These are phyloP conservation scores for Drosophila kuntzei DNA, from an alignment of 2,888 invertebrate species.

Conservation along the genomic window DNA sequence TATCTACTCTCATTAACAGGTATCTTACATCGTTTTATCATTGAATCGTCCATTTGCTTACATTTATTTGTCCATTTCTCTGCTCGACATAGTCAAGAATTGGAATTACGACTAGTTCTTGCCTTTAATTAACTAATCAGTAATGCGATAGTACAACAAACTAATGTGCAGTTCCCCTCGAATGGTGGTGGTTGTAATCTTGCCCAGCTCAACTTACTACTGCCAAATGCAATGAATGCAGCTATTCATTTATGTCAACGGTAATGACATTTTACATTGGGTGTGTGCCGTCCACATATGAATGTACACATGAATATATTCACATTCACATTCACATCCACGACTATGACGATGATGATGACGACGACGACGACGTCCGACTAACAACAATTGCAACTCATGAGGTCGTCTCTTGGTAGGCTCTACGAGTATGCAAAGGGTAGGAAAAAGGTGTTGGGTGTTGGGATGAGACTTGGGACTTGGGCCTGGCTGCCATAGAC, in stretches of 20 bases:
- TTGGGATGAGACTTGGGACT: constrained; percentile 1
- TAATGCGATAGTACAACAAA: constrained; percentile 70
- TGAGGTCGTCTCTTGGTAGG: constrained; percentile 60
- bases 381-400: constrained; percentile 64
- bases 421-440: constrained; percentile 34
- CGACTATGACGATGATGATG: constrained; percentile 19
- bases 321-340: constrained; percentile 11
- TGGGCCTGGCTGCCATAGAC: constrained; percentile 75
- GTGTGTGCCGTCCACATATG: constrained; percentile 65
- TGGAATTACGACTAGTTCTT: constrained; percentile 30
- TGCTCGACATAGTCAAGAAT: constrained; percentile 1
- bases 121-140: constrained; percentile 75
- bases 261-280: constrained; percentile 84
- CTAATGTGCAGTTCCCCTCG: constrained; percentile 40
- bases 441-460: neutral
- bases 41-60: constrained; percentile 27
- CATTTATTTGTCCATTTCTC: constrained; percentile 11
- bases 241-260: constrained; percentile 84
- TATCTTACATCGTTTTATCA: constrained; percentile 25
- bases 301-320: neutral
- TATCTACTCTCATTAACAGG: neutral
- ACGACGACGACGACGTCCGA: constrained; percentile 25
- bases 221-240: constrained; percentile 84
- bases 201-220: constrained; percentile 61
- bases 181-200: constrained; percentile 36